phyloP scores from a whole-genome alignment of 2,113 vertebrate species.

The Andinoacara biseriatus region DNA sequence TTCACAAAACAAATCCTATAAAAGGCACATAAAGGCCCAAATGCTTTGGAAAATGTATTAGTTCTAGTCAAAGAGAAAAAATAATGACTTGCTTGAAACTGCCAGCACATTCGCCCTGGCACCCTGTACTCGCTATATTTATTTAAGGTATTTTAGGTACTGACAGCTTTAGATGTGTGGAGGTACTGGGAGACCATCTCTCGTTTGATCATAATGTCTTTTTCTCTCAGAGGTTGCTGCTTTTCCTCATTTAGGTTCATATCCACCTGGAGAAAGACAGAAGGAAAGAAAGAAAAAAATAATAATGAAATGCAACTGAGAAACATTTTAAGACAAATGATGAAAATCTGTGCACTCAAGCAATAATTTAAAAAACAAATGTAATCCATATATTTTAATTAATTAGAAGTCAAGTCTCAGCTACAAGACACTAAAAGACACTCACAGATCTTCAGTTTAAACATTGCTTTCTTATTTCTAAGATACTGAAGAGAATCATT shows the following conservation, averaged over 20 bases:
- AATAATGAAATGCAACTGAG: background rate
- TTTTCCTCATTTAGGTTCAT: constrained; percentile 91
- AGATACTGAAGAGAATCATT: background rate
- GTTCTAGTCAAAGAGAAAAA: background rate
- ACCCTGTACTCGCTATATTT: background rate
- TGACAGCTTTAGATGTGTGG: constrained; percentile 87
- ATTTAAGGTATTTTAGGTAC: constrained; percentile 45
- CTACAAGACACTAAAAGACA: background rate
- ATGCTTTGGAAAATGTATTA: background rate
- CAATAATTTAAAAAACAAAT: background rate
- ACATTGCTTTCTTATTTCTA: background rate
- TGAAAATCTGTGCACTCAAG: background rate
- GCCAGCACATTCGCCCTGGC: background rate
- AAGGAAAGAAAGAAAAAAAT: background rate
- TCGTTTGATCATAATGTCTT: constrained; percentile 86
- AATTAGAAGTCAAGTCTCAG: background rate
- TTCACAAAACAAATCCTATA: too few relatives aligned
- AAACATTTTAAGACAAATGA: background rate
- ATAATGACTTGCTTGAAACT: background rate
- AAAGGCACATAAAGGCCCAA: background rate
- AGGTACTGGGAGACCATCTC: constrained; percentile 91
- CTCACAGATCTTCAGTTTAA: too few relatives aligned
- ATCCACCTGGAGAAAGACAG: constrained; percentile 79
- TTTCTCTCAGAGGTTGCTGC: constrained; percentile 84
- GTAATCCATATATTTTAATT: background rate